Evolutionary conservation across 2,113 vertebrate species (phyloP).

Genomic region (Myotis lucifugus): DNA sequence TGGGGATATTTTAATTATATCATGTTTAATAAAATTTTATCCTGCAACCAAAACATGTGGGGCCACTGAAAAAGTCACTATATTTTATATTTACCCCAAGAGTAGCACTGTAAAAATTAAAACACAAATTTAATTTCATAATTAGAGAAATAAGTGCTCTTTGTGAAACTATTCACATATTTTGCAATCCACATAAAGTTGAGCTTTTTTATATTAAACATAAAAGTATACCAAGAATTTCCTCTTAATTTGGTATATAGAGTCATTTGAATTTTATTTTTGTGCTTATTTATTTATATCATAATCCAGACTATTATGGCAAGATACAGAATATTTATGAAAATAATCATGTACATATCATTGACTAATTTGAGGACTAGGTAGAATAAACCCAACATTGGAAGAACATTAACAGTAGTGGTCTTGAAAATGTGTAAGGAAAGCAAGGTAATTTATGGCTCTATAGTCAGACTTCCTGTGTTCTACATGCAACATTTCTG

Average conservation of each 20-base stretch:
- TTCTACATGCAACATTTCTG: background rate
- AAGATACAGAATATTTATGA: background rate
- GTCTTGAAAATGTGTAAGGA: background rate
- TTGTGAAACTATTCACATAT: background rate
- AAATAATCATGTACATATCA: background rate
- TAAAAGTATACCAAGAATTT: background rate
- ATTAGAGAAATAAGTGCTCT: background rate
- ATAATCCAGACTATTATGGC: background rate
- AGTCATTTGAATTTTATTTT: background rate
- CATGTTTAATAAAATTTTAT: conserved; percentile 22
- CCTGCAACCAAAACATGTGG: background rate
- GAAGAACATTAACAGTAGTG: background rate
- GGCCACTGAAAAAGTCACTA: background rate
- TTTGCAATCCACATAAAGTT: background rate
- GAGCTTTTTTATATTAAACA: background rate
- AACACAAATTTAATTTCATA: background rate
- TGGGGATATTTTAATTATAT: background rate
- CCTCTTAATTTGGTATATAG: conserved; percentile 6
- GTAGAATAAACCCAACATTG: background rate
- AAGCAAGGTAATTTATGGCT: background rate
- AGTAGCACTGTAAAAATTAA: conserved; percentile 45
- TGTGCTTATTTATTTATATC: background rate
- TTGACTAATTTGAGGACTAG: background rate
- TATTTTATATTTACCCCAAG: background rate
- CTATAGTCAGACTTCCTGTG: background rate